Base-by-base conservation (phyloP, 92 coral and sea anemone genomes). In the Anthopleura xanthogrammica region DNA sequence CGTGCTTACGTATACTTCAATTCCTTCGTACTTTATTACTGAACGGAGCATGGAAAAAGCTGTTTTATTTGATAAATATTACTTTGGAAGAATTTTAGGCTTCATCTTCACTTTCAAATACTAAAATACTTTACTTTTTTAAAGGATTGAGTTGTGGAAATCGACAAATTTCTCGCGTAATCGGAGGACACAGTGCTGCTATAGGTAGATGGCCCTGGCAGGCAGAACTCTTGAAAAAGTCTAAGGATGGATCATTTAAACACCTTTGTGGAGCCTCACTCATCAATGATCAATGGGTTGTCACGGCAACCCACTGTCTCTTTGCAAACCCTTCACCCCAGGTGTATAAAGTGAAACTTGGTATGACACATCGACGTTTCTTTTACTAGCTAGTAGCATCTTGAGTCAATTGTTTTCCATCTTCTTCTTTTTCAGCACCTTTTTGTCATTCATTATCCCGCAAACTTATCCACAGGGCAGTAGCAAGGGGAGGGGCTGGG, bases 231-330 rank as follows among this genome's bases (percentile, higher is more conserved):
- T 48, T 78, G 46, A 55, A 8, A 2, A 52, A 54, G 19, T 12
- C 11, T 41, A 78, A 14, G 1, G 81, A 78, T 55, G 81, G 81
- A 43, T 10, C 81, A 20, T 78, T n/a, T 54, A 52, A 42, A 36
- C 81, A 78, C n/a, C 81, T n/a, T 22, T 78, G 81, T 55, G 81
- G 81, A 36, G 81, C 22, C 41, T 55, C 81, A 36, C 68, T 78
- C 17, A 78, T 78, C 81, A 78, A 78, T 57, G 81, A 78, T 57
- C 81, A 78, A 22, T 78, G 81, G 81, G 68, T 78, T 52, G 81
- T 78, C 68, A 78, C 81, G 68, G 81, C 81, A 22, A 57, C 68
- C 7, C 81, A 78, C 48, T 78, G 81, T 17, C 81, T 78, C 0
- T 78, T 78, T 22, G 46, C 11, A 12, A 17, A 78, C 55, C 81